These are phyloP conservation scores for Parelbella ahira DNA, from an alignment of 2,888 invertebrate genomes.

Conservation along the genomic window DNA sequence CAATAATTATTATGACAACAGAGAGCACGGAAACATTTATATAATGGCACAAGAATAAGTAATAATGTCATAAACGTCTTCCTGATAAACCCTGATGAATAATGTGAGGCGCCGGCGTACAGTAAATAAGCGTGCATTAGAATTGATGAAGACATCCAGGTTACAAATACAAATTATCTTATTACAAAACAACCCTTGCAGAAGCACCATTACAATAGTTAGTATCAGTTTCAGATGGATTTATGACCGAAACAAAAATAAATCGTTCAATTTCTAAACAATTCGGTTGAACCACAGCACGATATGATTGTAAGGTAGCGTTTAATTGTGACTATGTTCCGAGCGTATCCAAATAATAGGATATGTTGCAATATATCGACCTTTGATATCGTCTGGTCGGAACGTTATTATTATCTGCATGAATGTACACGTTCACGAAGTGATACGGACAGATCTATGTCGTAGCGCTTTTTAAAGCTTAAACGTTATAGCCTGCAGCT, in stretches of 20 bases:
- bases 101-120: constrained; percentile 14
- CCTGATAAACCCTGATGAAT: constrained; percentile 14
- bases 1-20: constrained; percentile 19
- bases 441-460: constrained; percentile 22
- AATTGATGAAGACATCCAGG: too few species aligned
- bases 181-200: too few species aligned
- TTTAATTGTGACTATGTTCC: constrained; percentile 9
- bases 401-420: constrained; percentile 22
- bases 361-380: constrained; percentile 24
- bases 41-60: constrained; percentile 15
- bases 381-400: constrained; percentile 18
- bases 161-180: too few species aligned
- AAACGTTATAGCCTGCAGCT: constrained; percentile 18
- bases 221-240: too few species aligned
- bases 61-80: constrained; percentile 15
- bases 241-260: too few species aligned
- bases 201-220: too few species aligned
- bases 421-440: constrained; percentile 7
- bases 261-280: too few species aligned
- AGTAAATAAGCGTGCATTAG: background rate
- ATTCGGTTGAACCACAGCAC: too few species aligned
- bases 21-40: constrained; percentile 4
- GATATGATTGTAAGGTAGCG: constrained; percentile 1
- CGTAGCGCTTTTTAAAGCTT: constrained; percentile 14
- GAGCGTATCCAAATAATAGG: constrained; percentile 20